Evolutionary conservation across 2,888 invertebrate species (phyloP).

Genomic region (Trichacis sp.): DNA sequence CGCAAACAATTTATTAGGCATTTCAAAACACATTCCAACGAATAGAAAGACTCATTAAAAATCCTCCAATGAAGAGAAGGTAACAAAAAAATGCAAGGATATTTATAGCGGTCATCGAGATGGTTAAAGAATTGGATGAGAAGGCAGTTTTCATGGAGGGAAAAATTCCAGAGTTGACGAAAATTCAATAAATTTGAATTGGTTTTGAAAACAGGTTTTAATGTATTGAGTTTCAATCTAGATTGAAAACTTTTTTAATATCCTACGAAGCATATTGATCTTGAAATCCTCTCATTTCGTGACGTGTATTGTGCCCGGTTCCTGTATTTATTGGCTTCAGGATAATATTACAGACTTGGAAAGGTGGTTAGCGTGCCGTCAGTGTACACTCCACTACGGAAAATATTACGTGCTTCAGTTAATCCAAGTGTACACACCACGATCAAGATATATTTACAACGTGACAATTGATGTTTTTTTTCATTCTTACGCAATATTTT

Average conservation of each 20-base stretch:
- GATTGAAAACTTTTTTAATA: too few species aligned
- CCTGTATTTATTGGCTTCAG: slow-evolving; percentile 58
- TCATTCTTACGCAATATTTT: background rate
- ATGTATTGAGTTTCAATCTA: too few species aligned
- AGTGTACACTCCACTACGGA: slow-evolving; percentile 10
- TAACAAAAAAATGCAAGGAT: background rate
- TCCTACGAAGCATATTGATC: slow-evolving; percentile 26
- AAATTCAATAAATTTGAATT: too few species aligned
- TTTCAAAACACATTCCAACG: too few species aligned
- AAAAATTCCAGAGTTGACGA: too few species aligned
- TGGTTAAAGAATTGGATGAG: background rate
- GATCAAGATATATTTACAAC: slow-evolving; percentile 1
- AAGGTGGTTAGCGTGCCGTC: slow-evolving; percentile 53
- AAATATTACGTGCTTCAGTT: background rate
- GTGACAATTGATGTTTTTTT: background rate
- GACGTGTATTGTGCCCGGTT: slow-evolving; percentile 45
- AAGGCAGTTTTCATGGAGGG: too few species aligned
- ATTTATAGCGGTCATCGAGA: background rate
- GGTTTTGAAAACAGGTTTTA: too few species aligned
- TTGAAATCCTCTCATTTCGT: slow-evolving; percentile 42
- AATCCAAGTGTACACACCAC: background rate
- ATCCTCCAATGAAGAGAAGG: too few species aligned
- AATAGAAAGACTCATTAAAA: too few species aligned
- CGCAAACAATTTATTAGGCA: too few species aligned
- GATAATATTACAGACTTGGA: slow-evolving; percentile 54